Percentiles rank a stretch among this genome's conserved stretches.
Conservation (phyloP, 2,888 invertebrate species). For the Pemphredon lugubris region DNA sequence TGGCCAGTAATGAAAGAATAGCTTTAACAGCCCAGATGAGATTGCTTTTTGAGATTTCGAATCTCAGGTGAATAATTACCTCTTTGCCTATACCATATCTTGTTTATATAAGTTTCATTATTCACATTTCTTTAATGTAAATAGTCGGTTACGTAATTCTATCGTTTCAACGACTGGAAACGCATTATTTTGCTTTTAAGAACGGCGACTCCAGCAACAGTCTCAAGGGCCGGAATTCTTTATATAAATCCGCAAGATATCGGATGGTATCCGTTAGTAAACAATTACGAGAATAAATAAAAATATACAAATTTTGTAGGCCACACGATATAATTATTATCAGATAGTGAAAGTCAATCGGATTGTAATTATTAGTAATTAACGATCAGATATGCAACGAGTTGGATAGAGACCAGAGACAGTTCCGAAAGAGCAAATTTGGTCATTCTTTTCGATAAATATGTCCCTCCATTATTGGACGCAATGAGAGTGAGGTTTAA, state of each 20-base stretch:
- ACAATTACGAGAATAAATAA: not conserved
- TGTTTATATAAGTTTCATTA: no score
- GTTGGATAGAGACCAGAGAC: conserved; percentile 91
- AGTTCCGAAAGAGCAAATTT: conserved; percentile 90
- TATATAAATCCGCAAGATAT: conserved; percentile 97
- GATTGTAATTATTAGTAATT: conserved; percentile 1
- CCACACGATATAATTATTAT: no score
- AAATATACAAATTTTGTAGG: not conserved
- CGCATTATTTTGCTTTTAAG: conserved; percentile 75
- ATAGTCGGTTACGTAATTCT: no score
- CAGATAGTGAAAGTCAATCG: not conserved
- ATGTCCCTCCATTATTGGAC: conserved; percentile 92
- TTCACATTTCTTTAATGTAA: no score
- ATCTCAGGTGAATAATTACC: conserved; percentile 81
- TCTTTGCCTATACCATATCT: not conserved
- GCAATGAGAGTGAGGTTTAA: conserved; percentile 89
- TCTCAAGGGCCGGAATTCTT: conserved; percentile 96
- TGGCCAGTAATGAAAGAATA: conserved; percentile 97
- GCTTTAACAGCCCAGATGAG: conserved; percentile 94
- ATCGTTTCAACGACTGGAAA: not conserved
- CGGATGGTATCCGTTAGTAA: conserved; percentile 94
- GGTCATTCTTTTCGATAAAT: conserved; percentile 95
- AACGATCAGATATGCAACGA: conserved; percentile 93
- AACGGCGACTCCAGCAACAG: conserved; percentile 97
- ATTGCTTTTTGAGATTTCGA: conserved; percentile 95